Evolutionary conservation across 2,113 vertebrate species (phyloP).

Genomic region (Aspiorhynchus laticeps): DNA sequence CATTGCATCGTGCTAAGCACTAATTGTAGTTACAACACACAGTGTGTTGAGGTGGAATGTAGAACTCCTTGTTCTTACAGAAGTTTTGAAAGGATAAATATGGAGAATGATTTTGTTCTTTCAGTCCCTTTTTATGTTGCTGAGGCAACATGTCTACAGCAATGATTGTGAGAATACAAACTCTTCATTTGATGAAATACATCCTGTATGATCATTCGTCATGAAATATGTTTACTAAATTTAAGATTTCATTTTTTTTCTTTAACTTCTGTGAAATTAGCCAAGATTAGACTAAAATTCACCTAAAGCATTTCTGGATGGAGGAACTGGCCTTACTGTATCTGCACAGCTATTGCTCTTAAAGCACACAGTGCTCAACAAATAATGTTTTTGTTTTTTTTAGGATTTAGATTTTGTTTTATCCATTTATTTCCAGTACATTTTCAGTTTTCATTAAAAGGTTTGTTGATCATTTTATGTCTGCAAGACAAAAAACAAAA

Average conservation of each 20-base stretch:
- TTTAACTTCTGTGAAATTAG: too few species aligned
- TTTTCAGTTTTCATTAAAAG: neutral
- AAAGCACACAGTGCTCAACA: neutral
- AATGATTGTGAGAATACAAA: neutral
- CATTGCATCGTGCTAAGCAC: neutral
- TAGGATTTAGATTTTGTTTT: neutral
- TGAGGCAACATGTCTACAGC: neutral
- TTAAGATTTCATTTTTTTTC: neutral
- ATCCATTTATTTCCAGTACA: neutral
- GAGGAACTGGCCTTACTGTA: neutral
- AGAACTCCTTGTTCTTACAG: neutral
- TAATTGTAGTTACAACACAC: neutral
- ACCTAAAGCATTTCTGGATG: neutral
- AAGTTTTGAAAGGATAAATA: neutral
- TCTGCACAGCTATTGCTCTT: neutral
- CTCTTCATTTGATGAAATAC: neutral
- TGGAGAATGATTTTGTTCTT: conserved; percentile 8
- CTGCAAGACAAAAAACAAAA: neutral
- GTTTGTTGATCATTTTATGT: neutral
- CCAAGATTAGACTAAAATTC: neutral
- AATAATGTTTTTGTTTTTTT: neutral
- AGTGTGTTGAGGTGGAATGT: neutral
- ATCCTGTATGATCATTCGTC: accelerated
- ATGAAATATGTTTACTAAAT: neutral
- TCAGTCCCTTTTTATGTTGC: neutral